A percentile compares a stretch with the other conserved stretches of the same genome.
Conservation (phyloP, 2,113 vertebrate genomes). For the Hipposideros armiger region DNA sequence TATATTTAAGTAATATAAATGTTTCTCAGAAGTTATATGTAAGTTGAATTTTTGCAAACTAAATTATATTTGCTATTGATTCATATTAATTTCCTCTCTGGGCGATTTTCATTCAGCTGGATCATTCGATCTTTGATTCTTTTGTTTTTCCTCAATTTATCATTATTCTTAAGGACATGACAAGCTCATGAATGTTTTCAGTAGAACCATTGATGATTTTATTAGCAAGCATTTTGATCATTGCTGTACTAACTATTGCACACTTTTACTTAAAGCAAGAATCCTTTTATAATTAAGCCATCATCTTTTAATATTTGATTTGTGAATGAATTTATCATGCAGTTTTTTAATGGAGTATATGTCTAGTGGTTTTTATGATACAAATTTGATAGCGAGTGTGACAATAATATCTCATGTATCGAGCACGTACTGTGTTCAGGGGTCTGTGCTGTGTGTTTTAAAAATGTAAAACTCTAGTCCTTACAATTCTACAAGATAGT, state of each 20-base stretch:
- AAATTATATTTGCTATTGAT: not conserved
- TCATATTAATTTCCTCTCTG: not conserved
- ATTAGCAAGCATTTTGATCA: not conserved
- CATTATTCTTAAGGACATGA: not conserved
- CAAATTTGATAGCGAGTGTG: not conserved
- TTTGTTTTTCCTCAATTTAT: not conserved
- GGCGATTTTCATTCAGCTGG: not conserved
- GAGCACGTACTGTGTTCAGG: not conserved
- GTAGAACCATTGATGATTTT: not conserved
- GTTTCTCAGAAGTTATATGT: not conserved
- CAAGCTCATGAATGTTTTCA: not conserved
- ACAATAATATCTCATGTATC: not conserved
- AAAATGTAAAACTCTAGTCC: not conserved
- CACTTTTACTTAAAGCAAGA: slow-evolving; percentile 31
- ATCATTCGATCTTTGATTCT: not conserved
- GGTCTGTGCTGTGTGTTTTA: not conserved
- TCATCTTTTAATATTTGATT: slow-evolving; percentile 13
- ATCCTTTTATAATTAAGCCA: slow-evolving; percentile 7
- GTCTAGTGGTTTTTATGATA: not conserved
- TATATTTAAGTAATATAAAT: not conserved
- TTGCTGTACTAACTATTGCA: not conserved
- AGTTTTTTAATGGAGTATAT: not conserved
- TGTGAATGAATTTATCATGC: not conserved
- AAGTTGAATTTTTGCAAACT: not conserved
- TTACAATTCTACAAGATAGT: not conserved